A percentile compares a stretch with the other conserved stretches of the same genome.
These are phyloP conservation scores for Asbolus verrucosus DNA, from an alignment of 1,140 invertebrate genomes.

Conservation along the genomic window DNA sequence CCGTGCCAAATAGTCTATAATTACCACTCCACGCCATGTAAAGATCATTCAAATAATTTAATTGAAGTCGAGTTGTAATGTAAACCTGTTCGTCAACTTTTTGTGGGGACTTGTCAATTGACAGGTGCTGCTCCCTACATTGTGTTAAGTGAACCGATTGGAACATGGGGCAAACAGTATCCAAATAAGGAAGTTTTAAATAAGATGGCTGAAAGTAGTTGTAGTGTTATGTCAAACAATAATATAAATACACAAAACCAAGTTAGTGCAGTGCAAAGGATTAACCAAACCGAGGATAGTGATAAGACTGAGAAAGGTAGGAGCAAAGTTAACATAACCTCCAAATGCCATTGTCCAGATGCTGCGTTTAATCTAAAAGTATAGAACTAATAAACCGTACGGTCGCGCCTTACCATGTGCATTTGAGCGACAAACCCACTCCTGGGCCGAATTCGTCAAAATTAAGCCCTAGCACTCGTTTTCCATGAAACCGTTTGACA, in stretches of 20 bases:
- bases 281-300: constrained; percentile 45
- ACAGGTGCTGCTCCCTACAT: constrained; percentile 46
- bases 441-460: not conserved
- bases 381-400: too few relatives aligned
- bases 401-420: too few relatives aligned
- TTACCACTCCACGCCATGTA: not conserved
- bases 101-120: not conserved
- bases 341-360: constrained; percentile 4
- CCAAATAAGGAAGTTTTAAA: constrained; percentile 61
- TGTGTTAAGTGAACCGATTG: constrained; percentile 42
- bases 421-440: not conserved
- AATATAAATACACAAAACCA: constrained; percentile 57
- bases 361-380: not conserved
- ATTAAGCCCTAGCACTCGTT: not conserved
- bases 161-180: constrained; percentile 50
- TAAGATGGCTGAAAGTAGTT: constrained; percentile 63
- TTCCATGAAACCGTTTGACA: not conserved
- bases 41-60: constrained; percentile 1
- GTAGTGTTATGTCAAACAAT: constrained; percentile 57
- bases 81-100: constrained; percentile 4
- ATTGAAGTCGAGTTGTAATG: too few relatives aligned
- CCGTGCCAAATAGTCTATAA: constrained; percentile 8
- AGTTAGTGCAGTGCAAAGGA: constrained; percentile 49
- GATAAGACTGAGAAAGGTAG: constrained; percentile 58
- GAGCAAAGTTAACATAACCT: constrained; percentile 9